Percentiles rank a stretch among this genome's conserved stretches.
Evolutionary conservation across 1,140 invertebrate genomes (phyloP).

Genomic region (Acromyrmex charruanus): DNA sequence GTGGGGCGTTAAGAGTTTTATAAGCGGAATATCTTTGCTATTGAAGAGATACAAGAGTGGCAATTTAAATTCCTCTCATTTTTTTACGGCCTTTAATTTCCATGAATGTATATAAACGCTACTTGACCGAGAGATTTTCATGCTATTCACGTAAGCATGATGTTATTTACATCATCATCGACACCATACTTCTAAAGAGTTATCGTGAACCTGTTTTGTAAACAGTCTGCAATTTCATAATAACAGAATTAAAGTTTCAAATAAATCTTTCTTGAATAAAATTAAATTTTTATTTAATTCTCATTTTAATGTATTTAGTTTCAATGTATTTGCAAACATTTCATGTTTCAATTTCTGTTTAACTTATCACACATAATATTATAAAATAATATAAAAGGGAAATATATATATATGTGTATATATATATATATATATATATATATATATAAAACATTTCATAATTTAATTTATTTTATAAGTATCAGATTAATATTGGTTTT

Average conservation of each 20-base stretch:
- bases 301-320: too few relatives aligned
- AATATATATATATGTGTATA: too few relatives aligned
- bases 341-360: background rate
- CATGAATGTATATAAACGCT: background rate
- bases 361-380: background rate
- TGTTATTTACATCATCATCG: conserved; percentile 16
- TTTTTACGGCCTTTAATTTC: conserved; percentile 31
- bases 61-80: conserved; percentile 37
- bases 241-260: conserved; percentile 1
- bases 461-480: background rate
- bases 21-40: conserved; percentile 29
- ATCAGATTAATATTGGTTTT: conserved; percentile 15
- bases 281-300: background rate
- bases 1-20: conserved; percentile 26
- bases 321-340: background rate
- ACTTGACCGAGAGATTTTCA: background rate
- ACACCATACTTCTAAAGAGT: background rate
- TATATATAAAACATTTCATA: too few relatives aligned
- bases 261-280: conserved; percentile 22
- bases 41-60: conserved; percentile 14
- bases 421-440: background rate
- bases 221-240: background rate
- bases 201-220: background rate
- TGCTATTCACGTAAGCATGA: background rate
- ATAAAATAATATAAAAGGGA: background rate